These are phyloP conservation scores for Pseudomugil tenellus DNA, from an alignment of 2,797 vertebrate genomes.

Conservation along the genomic window DNA sequence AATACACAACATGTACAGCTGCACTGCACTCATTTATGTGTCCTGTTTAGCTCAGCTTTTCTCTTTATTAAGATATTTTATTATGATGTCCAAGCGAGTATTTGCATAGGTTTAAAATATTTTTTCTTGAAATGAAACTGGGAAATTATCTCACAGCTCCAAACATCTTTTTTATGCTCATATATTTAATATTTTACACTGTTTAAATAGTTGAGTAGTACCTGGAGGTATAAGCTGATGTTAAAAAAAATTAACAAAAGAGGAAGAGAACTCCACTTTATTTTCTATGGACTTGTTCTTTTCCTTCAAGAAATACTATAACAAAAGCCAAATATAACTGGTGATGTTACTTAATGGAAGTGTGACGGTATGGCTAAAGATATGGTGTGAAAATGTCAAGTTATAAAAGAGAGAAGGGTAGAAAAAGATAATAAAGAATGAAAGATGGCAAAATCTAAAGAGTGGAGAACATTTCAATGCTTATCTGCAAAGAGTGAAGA, in stretches of 20 bases:
- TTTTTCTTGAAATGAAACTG: background rate
- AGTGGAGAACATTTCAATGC: conserved; percentile 32
- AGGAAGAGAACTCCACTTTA: background rate
- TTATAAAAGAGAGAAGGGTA: background rate
- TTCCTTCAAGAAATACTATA: background rate
- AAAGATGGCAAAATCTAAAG: conserved; percentile 12
- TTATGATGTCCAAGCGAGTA: background rate
- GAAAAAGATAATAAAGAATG: conserved; percentile 1
- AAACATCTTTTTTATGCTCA: too few species aligned
- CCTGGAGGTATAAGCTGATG: too few species aligned
- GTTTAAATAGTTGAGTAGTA: background rate
- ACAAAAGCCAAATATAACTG: background rate
- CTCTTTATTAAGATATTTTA: background rate
- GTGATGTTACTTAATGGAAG: background rate
- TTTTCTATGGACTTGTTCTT: background rate
- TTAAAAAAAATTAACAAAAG: too few species aligned
- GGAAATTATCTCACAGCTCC: too few species aligned
- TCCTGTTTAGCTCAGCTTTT: conserved; percentile 6
- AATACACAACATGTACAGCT: conserved; percentile 36
- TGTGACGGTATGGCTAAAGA: background rate
- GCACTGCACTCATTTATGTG: conserved; percentile 24
- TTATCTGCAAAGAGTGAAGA: conserved; percentile 43
- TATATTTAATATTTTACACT: background rate
- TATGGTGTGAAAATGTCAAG: background rate
- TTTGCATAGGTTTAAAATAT: background rate